Percentiles rank a stretch among this genome's conserved stretches.
These are phyloP conservation scores for Engraulis encrasicolus DNA, from an alignment of 2,113 vertebrate genomes.

Conservation along the genomic window DNA sequence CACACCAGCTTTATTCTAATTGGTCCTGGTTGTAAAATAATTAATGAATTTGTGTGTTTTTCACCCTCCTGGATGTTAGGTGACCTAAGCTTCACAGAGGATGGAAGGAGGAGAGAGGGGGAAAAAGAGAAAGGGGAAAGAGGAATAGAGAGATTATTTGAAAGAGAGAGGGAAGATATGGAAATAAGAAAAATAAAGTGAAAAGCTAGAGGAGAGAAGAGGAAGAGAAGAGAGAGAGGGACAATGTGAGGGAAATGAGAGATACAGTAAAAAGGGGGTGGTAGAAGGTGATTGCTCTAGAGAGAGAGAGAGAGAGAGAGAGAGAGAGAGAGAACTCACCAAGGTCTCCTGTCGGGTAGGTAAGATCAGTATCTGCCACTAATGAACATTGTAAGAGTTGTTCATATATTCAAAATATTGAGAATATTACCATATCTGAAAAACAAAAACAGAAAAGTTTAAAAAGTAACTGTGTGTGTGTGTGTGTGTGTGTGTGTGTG, in stretches of 20 bases:
- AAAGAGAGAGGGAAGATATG: background rate
- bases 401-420: too few relatives aligned
- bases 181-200: background rate
- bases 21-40: background rate
- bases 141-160: background rate
- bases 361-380: too few relatives aligned
- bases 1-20: too few relatives aligned
- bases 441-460: background rate
- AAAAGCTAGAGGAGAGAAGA: background rate
- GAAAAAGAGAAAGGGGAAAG: background rate
- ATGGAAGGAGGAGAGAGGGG: background rate
- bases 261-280: too few relatives aligned
- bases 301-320: background rate
- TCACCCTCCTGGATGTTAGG: background rate
- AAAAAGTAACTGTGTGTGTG: background rate
- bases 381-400: too few relatives aligned
- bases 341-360: background rate
- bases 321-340: background rate
- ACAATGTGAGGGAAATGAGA: too few relatives aligned
- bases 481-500: background rate
- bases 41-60: background rate
- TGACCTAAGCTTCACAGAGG: background rate
- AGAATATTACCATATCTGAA: too few relatives aligned
- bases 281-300: background rate
- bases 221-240: too few relatives aligned